Percentiles rank a stretch among this genome's conserved stretches.
phyloP scores from a whole-genome alignment of 2,797 vertebrate species.

The Arnoldichthys spilopterus region DNA sequence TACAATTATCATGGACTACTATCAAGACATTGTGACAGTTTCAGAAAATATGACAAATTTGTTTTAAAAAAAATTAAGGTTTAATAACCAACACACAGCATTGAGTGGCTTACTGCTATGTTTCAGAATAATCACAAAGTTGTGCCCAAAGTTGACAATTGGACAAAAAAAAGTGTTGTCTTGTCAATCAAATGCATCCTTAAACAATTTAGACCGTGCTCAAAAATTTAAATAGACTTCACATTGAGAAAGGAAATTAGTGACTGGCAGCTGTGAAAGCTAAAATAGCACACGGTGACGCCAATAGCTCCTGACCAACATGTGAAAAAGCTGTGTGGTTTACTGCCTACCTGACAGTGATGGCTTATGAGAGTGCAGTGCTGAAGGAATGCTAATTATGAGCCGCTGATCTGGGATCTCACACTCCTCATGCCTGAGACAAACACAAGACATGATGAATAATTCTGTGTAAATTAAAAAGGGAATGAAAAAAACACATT shows the following conservation, averaged over 20 bases:
- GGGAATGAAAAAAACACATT: neutral
- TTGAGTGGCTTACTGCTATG: neutral
- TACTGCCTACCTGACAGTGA: constrained; percentile 83
- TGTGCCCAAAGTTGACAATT: neutral
- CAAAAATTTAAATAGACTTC: constrained; percentile 18
- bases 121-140: neutral
- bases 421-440: constrained; percentile 69
- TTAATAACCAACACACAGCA: neutral
- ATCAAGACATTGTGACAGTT: too few species aligned
- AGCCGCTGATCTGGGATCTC: constrained; percentile 77
- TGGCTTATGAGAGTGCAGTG: constrained; percentile 95
- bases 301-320: neutral
- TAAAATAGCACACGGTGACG: neutral
- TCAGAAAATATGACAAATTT: too few species aligned
- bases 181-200: constrained; percentile 13
- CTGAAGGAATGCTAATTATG: constrained; percentile 90
- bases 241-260: constrained; percentile 5
- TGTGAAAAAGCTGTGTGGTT: neutral
- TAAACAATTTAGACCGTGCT: neutral
- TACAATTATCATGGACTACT: too few species aligned
- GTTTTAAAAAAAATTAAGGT: too few species aligned
- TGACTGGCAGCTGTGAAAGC: neutral
- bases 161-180: neutral
- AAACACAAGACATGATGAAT: constrained; percentile 7
- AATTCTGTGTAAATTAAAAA: neutral